Percentiles rank a stretch among this genome's conserved stretches.
phyloP scores from a whole-genome alignment of 2,888 invertebrate genomes.

The Mesorhabditis belari region DNA sequence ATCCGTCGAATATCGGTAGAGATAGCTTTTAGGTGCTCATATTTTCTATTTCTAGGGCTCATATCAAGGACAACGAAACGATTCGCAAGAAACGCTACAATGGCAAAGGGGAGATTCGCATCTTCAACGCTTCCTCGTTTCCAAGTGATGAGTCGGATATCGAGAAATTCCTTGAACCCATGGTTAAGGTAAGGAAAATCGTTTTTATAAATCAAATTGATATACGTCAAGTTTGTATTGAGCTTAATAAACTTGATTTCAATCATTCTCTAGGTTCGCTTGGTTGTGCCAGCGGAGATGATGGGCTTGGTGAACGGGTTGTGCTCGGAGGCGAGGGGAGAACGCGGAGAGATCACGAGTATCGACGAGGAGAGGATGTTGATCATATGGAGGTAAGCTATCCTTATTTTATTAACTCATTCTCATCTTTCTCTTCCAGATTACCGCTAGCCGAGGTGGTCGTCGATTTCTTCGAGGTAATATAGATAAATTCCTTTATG shows the following conservation, averaged over 20 bases:
- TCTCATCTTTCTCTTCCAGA: too few relatives aligned
- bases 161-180: slow-evolving; percentile 43
- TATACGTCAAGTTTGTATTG: neutral
- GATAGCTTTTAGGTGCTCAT: neutral
- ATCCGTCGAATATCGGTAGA: slow-evolving; percentile 58
- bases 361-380: slow-evolving; percentile 73
- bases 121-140: slow-evolving; percentile 34
- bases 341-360: slow-evolving; percentile 40
- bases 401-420: too few relatives aligned
- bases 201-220: slow-evolving; percentile 16
- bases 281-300: slow-evolving; percentile 44
- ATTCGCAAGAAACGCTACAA: slow-evolving; percentile 44
- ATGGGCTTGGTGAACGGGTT: slow-evolving; percentile 40
- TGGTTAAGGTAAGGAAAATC: slow-evolving; percentile 28
- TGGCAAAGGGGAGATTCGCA: slow-evolving; percentile 34
- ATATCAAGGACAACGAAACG: slow-evolving; percentile 35
- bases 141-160: slow-evolving; percentile 37
- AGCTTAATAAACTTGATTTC: neutral
- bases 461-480: slow-evolving; percentile 89
- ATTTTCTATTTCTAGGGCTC: slow-evolving; percentile 17
- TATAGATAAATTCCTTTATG: slow-evolving; percentile 78
- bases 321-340: slow-evolving; percentile 42
- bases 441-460: slow-evolving; percentile 87
- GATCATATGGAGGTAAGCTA: slow-evolving; percentile 73
- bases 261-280: slow-evolving; percentile 22